Percentiles rank a stretch among this genome's conserved stretches.
Conservation (phyloP, 2,113 vertebrate species). For the Melanotaenia duboulayi region DNA sequence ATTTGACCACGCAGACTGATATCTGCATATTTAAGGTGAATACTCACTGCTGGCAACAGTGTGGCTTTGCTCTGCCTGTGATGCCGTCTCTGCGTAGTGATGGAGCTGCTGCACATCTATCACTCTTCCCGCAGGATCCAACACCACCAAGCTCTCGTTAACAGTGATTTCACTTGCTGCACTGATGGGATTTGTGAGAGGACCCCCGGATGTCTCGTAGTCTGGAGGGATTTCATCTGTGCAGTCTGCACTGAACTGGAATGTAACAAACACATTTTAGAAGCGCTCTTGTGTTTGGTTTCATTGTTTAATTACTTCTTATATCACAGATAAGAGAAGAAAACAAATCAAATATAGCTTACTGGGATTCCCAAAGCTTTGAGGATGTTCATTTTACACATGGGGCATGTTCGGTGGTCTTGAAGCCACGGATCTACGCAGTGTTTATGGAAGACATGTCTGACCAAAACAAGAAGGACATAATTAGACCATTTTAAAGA, state of each 20-base stretch:
- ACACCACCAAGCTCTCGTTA: constrained; percentile 91
- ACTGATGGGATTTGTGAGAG: constrained; percentile 88
- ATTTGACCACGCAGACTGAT: background rate
- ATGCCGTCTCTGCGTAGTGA: constrained; percentile 80
- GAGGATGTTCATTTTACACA: constrained; percentile 99
- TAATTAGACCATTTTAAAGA: background rate
- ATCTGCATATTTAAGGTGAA: background rate
- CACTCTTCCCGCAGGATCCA: constrained; percentile 84
- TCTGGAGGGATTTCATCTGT: constrained; percentile 91
- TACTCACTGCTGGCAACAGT: constrained; percentile 90
- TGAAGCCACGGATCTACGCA: constrained; percentile 98
- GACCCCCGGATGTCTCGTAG: constrained; percentile 89
- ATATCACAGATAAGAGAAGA: background rate
- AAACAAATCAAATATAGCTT: constrained; percentile 68
- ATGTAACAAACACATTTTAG: background rate
- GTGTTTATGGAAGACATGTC: constrained; percentile 98
- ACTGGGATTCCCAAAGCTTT: constrained; percentile 97
- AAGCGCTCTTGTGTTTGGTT: background rate
- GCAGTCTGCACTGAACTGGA: constrained; percentile 91
- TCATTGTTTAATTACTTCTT: too few species aligned
- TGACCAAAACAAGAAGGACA: constrained; percentile 63
- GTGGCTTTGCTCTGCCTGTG: constrained; percentile 82
- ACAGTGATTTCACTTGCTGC: constrained; percentile 91
- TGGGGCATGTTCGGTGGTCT: constrained; percentile 97
- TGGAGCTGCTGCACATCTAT: constrained; percentile 86